Percentiles rank a stretch among this genome's conserved stretches.
Conservation (phyloP, 2,113 vertebrate species). For the Rousettus leschenaultii region DNA sequence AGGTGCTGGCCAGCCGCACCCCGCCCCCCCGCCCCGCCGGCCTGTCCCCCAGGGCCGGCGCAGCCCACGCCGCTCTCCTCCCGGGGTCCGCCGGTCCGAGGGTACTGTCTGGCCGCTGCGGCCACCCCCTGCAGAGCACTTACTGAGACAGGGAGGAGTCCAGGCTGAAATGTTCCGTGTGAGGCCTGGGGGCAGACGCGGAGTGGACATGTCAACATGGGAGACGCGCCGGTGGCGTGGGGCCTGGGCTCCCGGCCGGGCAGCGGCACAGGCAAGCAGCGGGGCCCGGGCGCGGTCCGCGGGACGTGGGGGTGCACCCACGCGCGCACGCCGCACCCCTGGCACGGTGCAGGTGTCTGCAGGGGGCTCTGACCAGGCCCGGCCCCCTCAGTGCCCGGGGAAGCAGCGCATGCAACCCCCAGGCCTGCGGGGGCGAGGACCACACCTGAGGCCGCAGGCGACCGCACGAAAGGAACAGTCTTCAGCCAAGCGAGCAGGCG, state of each 20-base stretch:
- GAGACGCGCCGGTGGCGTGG: accelerated
- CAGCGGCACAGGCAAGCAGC: accelerated
- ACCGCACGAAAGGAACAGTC: accelerated
- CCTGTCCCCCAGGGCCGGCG: neutral
- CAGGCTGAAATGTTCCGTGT: conserved; percentile 93
- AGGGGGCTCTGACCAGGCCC: neutral
- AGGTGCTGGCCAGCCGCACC: neutral
- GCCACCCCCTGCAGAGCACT: conserved; percentile 66
- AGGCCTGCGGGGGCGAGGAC: too few relatives aligned
- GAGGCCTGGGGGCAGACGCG: conserved; percentile 76
- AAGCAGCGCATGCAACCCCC: neutral
- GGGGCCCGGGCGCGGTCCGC: neutral
- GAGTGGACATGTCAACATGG: conserved; percentile 61
- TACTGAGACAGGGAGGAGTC: conserved; percentile 93
- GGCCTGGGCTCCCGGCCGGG: neutral
- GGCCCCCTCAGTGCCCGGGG: accelerated
- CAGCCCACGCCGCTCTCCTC: neutral
- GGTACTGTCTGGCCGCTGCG: neutral
- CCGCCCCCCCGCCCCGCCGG: neutral
- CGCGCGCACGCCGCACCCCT: too few relatives aligned
- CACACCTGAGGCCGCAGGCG: neutral
- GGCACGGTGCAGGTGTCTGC: accelerated
- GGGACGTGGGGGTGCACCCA: accelerated
- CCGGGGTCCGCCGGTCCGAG: neutral
- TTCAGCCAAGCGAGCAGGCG: accelerated